Percentiles rank a stretch among this genome's conserved stretches.
phyloP scores from a whole-genome alignment of 2,797 vertebrate genomes.

The Pipistrellus pipistrellus region DNA sequence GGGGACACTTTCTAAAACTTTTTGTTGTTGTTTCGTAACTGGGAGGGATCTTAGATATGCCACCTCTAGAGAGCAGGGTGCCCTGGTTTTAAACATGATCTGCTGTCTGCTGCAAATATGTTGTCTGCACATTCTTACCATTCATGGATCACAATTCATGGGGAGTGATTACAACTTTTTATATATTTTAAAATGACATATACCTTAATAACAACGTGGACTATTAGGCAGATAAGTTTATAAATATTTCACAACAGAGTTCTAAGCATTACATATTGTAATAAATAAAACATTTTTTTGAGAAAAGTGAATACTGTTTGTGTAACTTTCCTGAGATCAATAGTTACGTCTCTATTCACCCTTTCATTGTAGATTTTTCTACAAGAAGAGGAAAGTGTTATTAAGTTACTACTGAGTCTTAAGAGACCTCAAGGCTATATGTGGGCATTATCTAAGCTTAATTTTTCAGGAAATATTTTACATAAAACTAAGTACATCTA shows the following conservation, averaged over 20 bases:
- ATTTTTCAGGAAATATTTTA: background rate
- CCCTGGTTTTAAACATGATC: background rate
- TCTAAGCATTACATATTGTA: background rate
- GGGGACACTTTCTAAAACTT: background rate
- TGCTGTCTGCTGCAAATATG: background rate
- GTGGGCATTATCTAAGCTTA: background rate
- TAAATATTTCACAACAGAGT: background rate
- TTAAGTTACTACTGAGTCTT: background rate
- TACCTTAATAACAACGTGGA: background rate
- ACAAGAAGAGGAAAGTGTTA: background rate
- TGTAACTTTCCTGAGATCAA: background rate
- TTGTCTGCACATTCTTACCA: background rate
- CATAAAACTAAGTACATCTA: background rate
- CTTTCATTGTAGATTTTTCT: background rate
- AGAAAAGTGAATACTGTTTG: background rate
- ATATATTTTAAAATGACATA: background rate
- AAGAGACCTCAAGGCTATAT: background rate
- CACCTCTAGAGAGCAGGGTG: background rate
- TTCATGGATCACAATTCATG: background rate
- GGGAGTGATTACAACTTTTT: background rate
- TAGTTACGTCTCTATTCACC: background rate
- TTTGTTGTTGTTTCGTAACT: background rate
- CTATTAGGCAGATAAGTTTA: background rate
- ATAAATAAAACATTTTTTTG: background rate
- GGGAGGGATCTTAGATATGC: background rate